Evolutionary conservation across 2,113 vertebrate genomes (phyloP), one percentile per base, ranked within the genome.

Genomic region (Microcebus jonahi): DNA sequence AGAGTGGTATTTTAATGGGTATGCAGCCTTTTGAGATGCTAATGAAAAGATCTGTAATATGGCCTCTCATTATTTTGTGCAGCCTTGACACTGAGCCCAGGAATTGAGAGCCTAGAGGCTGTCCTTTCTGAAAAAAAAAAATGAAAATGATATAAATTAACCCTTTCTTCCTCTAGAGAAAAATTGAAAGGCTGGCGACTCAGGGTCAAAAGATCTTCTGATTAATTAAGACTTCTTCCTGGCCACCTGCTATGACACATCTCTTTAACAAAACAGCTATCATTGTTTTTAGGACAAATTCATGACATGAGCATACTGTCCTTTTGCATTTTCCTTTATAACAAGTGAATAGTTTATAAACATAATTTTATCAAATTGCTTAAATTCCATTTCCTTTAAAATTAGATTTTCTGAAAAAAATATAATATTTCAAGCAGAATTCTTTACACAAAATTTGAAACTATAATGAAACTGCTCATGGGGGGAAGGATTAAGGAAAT

Each of bases 351-450:
- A 14, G 7, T 36, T 83, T 12, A 93, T 70, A 48, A 83, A 81
- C 61, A 42, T 34, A 90, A 76, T 95, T 70, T 73, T 91, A 59
- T 88, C n/a, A 86, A 88, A 25, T 82, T 81, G 10, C 11, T 90
- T 95, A 79, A 77, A 92, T 95, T 91, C 63, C 55, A 81, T 87
- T 93, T 96, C 27, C 94, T 91, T 94, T 57, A 55, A 95, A 88
- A 95, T 87, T 9, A 83, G 39, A 48, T 94, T 95, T 98, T 94
- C 61, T 92, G 17, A 29, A 90, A 88, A 93, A 70, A 71, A 65
- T 20, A 53, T 88, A 61, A 68, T 67, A 67, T 91, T 85, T 87
- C 42, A 90, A 79, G 59, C 20, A 71, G 73, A 88, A 76, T 90
- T 91, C 70, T 94, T 12, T 9, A 34, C 13, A 82, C 2, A 73